Base-by-base conservation (phyloP, 2,888 invertebrate species). In the Hypomecis punctinalis region DNA sequence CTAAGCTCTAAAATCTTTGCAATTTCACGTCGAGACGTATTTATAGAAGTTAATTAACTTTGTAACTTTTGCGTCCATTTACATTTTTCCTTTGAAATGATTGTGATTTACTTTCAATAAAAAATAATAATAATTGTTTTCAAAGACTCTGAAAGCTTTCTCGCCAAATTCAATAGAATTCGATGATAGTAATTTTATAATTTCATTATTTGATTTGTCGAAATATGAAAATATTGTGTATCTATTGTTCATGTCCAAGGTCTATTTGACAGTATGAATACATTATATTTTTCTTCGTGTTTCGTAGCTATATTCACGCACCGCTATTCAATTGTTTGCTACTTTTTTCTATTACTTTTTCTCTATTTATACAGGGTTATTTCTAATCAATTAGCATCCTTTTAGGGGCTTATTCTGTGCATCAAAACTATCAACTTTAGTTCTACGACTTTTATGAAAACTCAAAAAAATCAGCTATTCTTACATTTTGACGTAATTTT, bases 81-180 rank as follows among this genome's bases (percentile, higher is more conserved):
- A 35, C 35, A 51, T 51, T 37, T 36, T 43, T 54, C 11, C 43
- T 11, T 36, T 11, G 54, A 54, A 43, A 45, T 35, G 45, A 36
- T 45, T 4, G 45, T 39, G 11, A 53, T 47, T 61, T 11, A 13
- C 35, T 60, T 60, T 52, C 54, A 61, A 54, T 55, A 37, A 55
- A 61, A 54, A 61, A 54, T 35, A 54, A 42, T 23, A 35, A 43
- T 37, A 35, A 46, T n/a, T 11, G 10, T n/a, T 60, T 51, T 8
- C 6, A 52, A 13, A 47, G 46, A 11, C 11, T 35, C 53, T 3
- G 6, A 42, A 36, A 53, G 42, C 33, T 53, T 42, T 51, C 40
- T 57, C n/a, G 11, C 42, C n/a, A 11, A 42, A 9, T 13, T 39
- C 37, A 58, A 35, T 35, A 11, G 33, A 49, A 49, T 42, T n/a